Base-by-base conservation (phyloP, 2,888 invertebrate species). In the Charanyca ferruginea region DNA sequence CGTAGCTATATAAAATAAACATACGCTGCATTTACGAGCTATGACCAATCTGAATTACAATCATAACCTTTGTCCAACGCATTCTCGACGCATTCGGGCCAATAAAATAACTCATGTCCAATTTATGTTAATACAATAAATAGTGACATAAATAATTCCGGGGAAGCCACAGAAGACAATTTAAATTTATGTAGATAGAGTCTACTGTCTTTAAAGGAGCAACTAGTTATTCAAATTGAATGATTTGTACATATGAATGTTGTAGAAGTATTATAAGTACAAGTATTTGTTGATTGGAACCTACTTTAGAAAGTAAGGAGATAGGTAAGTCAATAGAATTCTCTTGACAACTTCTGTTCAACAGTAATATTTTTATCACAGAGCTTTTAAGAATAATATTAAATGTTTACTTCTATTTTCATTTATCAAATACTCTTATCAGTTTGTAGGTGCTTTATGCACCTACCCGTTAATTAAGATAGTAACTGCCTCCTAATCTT, bases 121-220 rank as follows among this genome's bases (percentile, higher is more conserved):
- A 95, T 95, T 95, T 95, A 95, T 95, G 94, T 95, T 95, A 95
- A 94, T 95, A 94, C 92, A 93, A 95, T 95, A 95, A 95, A 95
- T 94, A 94, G 90, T 91, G 86, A 90, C 93, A 95, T 95, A 95
- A 95, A 95, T 95, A 92, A 93, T 88, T 86, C 85, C 85, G 87
- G 90, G 70, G 70, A 91, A 90, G 89, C 87, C 87, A 84, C 88
- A 88, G 89, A 90, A 92, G 91, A 91, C 91, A 91, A 95, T 94
- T 93, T 92, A 85, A 92, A 94, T 95, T 94, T 94, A 95, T 94
- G 90, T 90, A 88, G 84, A 87, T 89, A 85, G 80, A 73, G 79
- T 84, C 84, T 80, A 86, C 86, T 89, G 87, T 90, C 90, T 89
- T 87, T 86, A 74, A 82, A 87, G 85, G 84, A 85, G 77, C 77